A percentile compares a stretch with the other conserved stretches of the same genome.
phyloP scores from a whole-genome alignment of 2,797 vertebrate genomes.

The Neosilurus mollespiculum region DNA sequence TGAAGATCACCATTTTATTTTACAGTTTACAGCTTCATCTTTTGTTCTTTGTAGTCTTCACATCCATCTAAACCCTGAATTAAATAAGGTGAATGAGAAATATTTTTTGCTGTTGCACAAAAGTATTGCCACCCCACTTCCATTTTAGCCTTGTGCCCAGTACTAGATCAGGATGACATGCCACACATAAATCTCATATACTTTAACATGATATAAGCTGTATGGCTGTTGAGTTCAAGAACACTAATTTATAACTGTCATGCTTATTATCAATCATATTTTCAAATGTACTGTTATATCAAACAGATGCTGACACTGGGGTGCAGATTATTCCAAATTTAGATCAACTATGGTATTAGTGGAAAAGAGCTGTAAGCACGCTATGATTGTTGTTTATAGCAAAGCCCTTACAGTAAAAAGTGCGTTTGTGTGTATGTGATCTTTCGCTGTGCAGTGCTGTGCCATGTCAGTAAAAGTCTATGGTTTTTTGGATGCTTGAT shows the following conservation, averaged over 20 bases:
- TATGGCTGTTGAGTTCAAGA: not conserved
- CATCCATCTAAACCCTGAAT: no score
- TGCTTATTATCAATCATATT: not conserved
- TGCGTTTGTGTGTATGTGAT: not conserved
- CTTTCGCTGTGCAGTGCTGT: not conserved
- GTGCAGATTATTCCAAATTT: not conserved
- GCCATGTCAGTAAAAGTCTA: not conserved
- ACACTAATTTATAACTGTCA: not conserved
- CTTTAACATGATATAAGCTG: not conserved
- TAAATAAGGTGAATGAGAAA: not conserved
- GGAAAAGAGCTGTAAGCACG: not conserved
- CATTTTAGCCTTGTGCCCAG: not conserved
- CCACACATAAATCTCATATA: not conserved
- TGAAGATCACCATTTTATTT: not conserved
- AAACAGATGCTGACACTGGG: not conserved
- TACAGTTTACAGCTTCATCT: not conserved
- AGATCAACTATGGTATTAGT: not conserved
- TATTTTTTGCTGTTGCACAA: not conserved
- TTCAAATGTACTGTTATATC: not conserved
- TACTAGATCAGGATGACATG: not conserved
- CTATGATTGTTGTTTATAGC: not conserved
- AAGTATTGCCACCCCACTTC: not conserved
- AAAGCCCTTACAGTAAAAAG: not conserved
- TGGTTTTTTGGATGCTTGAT: not conserved
- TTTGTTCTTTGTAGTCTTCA: no score